Evolutionary conservation across 2,113 vertebrate species (phyloP), one percentile per base, ranked within the genome.

Genomic region (Callithrix jacchus): DNA sequence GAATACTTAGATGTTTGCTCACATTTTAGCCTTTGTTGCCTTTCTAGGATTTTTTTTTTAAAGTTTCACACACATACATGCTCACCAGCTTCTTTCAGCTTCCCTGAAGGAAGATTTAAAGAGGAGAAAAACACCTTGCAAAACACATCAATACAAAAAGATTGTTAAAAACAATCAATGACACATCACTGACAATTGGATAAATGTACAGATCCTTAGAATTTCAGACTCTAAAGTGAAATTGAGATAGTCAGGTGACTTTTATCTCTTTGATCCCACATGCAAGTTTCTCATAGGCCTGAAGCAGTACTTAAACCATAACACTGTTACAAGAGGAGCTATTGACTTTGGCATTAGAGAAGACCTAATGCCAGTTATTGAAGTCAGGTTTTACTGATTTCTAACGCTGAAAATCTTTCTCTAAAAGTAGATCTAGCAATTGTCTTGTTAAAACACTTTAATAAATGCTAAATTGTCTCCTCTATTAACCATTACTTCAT

Each of bases 251-350:
- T 93, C 97, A 93, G 86, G 97, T 94, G 17, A 13, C 84, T 97
- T 97, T 97, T 97, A 97, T 97, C 95, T 98, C 86, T 98, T 98
- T 98, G 95, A 98, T 98, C 71, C 42, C 21, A 3, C 89, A 71
- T 97, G 97, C 83, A 95, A 97, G 97, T 97, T 96, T 77, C 83
- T 13, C 74, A 96, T 1, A 95, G 96, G 97, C 97, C 96, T 87
- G 94, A 80, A 98, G 96, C 97, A 93, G 74, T 96, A 81, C 92
- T 98, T 98, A 98, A 96, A 96, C 90, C 82, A 2, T 86, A 97
- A 96, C 83, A 73, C 70, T 8, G 0, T 97, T 95, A 97, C 97
- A 98, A 98, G 93, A 98, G 76, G 20, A 93, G 73, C 87, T 98
- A 98, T 97, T 98, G 98, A 98, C 97, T 98, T 97, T 14, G 32